Conservation (phyloP, 2,888 invertebrate species). For the Sialis lutaria region DNA sequence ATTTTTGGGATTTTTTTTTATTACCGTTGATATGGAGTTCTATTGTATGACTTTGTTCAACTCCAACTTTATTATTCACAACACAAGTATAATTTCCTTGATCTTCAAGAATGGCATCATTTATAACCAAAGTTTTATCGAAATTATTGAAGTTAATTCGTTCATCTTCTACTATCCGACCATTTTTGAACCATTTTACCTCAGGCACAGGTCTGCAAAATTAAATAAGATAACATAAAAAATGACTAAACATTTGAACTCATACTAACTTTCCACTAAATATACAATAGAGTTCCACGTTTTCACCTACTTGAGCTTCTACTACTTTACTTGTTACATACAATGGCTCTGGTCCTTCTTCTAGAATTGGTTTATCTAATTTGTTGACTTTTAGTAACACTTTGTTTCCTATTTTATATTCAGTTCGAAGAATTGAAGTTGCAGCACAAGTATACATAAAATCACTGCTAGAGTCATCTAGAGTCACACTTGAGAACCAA, state of each 20-base stretch:
- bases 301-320: slow-evolving; percentile 68
- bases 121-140: slow-evolving; percentile 83
- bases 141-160: slow-evolving; percentile 75
- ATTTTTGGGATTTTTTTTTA: slow-evolving; percentile 6
- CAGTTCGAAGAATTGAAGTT: slow-evolving; percentile 75
- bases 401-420: slow-evolving; percentile 79
- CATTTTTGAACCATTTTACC: slow-evolving; percentile 81
- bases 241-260: slow-evolving; percentile 1
- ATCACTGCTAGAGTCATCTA: slow-evolving; percentile 63
- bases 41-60: slow-evolving; percentile 71
- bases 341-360: slow-evolving; percentile 56
- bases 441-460: slow-evolving; percentile 90
- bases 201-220: slow-evolving; percentile 69
- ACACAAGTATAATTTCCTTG: slow-evolving; percentile 88
- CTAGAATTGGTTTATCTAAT: slow-evolving; percentile 59
- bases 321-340: slow-evolving; percentile 79
- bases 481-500: slow-evolving; percentile 92
- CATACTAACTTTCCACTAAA: slow-evolving; percentile 82
- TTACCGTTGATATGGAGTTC: slow-evolving; percentile 53
- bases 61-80: slow-evolving; percentile 78
- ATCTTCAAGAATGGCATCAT: slow-evolving; percentile 74
- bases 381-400: slow-evolving; percentile 62
- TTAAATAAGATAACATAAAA: background rate
- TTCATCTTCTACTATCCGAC: slow-evolving; percentile 51
- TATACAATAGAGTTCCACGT: slow-evolving; percentile 81